Evolutionary conservation across 2,113 vertebrate species (phyloP).

Genomic region (Galeopterus variegatus): DNA sequence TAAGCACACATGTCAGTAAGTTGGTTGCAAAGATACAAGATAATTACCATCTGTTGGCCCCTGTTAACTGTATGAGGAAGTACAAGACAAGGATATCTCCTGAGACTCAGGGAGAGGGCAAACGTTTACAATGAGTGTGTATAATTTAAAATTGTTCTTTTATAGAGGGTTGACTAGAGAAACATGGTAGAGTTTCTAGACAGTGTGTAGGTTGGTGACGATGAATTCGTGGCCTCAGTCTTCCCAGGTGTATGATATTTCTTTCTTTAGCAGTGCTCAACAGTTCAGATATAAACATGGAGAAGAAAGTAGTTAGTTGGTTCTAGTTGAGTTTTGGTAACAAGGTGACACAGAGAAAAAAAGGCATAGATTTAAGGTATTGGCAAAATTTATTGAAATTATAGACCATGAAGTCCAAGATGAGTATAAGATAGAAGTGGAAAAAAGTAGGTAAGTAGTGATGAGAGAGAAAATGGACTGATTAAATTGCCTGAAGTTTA

Average conservation of each 20-base stretch:
- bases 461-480: not conserved
- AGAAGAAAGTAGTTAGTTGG: not conserved
- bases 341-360: not conserved
- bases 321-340: constrained; percentile 1
- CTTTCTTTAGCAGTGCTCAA: not conserved
- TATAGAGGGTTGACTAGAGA: not conserved
- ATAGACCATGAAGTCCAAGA: not conserved
- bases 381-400: not conserved
- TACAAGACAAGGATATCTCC: not conserved
- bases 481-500: not conserved
- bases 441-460: not conserved
- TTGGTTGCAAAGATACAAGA: not conserved
- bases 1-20: not conserved
- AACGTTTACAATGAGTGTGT: not conserved
- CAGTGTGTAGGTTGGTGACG: not conserved
- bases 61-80: not conserved
- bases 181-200: not conserved
- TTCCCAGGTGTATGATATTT: not conserved
- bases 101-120: not conserved
- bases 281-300: not conserved
- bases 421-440: not conserved
- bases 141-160: not conserved
- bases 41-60: not conserved
- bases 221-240: not conserved
- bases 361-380: not conserved